Conservation (phyloP, 1,140 invertebrate genomes). For the Galleria mellonella region DNA sequence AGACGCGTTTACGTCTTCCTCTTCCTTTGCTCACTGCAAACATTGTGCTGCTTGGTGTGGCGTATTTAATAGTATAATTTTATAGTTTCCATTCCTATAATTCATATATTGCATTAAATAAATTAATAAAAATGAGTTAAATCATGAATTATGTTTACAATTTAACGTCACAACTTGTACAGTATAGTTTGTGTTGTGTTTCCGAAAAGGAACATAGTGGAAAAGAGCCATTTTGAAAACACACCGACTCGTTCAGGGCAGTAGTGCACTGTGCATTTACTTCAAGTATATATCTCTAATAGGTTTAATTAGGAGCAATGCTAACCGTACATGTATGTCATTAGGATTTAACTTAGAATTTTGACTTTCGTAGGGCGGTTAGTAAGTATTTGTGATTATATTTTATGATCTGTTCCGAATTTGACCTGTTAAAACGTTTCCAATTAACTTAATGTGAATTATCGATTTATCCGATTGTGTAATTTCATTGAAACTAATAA, state of each 20-base stretch:
- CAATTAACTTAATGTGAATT: conserved; percentile 53
- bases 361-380: conserved; percentile 44
- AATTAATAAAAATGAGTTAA: too few relatives aligned
- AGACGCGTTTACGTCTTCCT: conserved; percentile 10
- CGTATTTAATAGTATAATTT: neutral
- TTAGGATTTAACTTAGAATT: conserved; percentile 41
- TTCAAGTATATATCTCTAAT: conserved; percentile 8
- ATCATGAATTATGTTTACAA: too few relatives aligned
- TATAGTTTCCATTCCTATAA: too few relatives aligned
- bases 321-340: conserved; percentile 49
- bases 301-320: conserved; percentile 29
- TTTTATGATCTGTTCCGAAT: conserved; percentile 53
- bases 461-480: conserved; percentile 63
- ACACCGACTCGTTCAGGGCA: conserved; percentile 75
- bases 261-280: conserved; percentile 67
- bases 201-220: conserved; percentile 78
- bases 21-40: conserved; percentile 51
- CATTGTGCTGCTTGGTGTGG: conserved; percentile 33
- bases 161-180: conserved; percentile 4
- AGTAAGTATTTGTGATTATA: conserved; percentile 53
- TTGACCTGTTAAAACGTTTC: conserved; percentile 45
- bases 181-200: conserved; percentile 80
- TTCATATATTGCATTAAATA: too few relatives aligned
- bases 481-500: conserved; percentile 62
- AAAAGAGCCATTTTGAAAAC: conserved; percentile 83